Conservation (phyloP, 2,113 vertebrate genomes). For the Ageneiosus marmoratus region DNA sequence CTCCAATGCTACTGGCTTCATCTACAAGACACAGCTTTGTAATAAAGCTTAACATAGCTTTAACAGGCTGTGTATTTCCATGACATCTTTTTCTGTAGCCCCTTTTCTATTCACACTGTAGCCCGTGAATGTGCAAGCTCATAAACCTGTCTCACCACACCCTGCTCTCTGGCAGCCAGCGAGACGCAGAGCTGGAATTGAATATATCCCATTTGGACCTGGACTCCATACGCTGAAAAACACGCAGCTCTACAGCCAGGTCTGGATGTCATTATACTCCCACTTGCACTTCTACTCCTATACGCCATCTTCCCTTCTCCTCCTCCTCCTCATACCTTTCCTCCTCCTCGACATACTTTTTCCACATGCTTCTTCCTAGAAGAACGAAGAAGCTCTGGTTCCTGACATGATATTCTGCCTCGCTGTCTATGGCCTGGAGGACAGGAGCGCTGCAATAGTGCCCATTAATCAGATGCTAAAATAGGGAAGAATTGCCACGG, state of each 20-base stretch:
- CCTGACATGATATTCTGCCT: not conserved
- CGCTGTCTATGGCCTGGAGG: not conserved
- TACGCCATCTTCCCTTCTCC: not conserved
- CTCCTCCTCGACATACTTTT: not conserved
- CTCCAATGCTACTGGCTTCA: not conserved
- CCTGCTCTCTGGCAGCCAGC: constrained; percentile 31
- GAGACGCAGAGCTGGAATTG: constrained; percentile 30
- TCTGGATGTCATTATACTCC: constrained; percentile 52
- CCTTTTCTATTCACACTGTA: not conserved
- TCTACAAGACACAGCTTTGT: not conserved
- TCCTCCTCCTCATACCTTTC: not conserved
- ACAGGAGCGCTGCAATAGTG: not conserved
- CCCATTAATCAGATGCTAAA: constrained; percentile 18
- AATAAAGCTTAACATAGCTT: not conserved
- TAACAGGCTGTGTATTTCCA: not conserved
- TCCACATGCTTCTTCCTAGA: not conserved
- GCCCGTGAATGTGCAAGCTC: not conserved
- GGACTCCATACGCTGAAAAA: constrained; percentile 24
- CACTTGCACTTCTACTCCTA: constrained; percentile 16
- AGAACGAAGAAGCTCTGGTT: not conserved
- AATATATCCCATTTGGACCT: constrained; percentile 47
- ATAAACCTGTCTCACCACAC: constrained; percentile 28
- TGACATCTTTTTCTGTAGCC: not conserved
- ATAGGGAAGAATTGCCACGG: not conserved
- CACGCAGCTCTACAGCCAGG: constrained; percentile 19